Evolutionary conservation across 2,113 vertebrate genomes (phyloP).

Genomic region (Motacilla alba): DNA sequence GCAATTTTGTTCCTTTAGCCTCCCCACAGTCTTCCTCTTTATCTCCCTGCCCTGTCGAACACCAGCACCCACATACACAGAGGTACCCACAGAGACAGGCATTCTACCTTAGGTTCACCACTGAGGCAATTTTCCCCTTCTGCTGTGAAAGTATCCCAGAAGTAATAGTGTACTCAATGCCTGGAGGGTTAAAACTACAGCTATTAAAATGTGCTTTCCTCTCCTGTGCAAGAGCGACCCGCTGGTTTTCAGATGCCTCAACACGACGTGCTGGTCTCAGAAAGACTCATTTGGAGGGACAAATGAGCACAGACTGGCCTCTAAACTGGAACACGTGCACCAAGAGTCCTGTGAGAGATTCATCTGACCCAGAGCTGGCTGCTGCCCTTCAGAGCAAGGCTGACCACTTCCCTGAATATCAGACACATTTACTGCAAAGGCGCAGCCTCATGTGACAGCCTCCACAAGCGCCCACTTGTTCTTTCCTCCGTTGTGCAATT

Average conservation of each 20-base stretch:
- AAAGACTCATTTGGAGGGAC: background rate
- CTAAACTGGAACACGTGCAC: background rate
- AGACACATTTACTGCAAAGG: background rate
- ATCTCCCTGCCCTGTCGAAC: background rate
- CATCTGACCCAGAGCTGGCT: background rate
- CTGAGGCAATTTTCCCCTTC: background rate
- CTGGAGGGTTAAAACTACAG: background rate
- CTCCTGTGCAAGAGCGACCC: background rate
- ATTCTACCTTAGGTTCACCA: background rate
- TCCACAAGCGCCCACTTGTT: conserved; percentile 39
- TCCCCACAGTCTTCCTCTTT: background rate
- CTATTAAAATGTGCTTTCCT: background rate
- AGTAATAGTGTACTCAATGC: background rate
- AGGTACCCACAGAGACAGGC: background rate
- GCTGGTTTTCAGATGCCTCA: background rate
- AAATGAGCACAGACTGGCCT: background rate
- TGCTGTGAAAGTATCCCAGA: background rate
- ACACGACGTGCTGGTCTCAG: background rate
- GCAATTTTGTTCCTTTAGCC: background rate
- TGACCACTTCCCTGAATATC: conserved; percentile 20
- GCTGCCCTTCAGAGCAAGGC: background rate
- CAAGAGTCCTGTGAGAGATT: background rate
- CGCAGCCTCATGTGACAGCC: conserved; percentile 20
- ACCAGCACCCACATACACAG: background rate
- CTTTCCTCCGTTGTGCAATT: conserved; percentile 1